Conservation (phyloP, 1,140 invertebrate species). For the Eupristina koningsbergeri region DNA sequence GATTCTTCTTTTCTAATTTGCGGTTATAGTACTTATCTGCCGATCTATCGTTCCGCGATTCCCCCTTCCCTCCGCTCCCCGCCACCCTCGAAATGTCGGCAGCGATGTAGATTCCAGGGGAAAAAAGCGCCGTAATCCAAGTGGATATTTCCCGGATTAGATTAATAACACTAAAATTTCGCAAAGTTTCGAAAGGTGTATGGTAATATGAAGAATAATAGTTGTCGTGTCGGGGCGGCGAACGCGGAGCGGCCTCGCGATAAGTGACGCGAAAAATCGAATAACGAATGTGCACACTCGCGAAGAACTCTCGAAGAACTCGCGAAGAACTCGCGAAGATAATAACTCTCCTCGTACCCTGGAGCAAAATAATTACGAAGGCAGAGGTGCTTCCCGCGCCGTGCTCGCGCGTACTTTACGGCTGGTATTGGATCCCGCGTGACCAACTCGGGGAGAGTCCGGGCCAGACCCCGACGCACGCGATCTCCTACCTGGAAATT, state of each 20-base stretch:
- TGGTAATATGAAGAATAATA: slow-evolving; percentile 43
- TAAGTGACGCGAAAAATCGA: not conserved
- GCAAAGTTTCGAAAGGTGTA: slow-evolving; percentile 8
- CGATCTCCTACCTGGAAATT: slow-evolving; percentile 40
- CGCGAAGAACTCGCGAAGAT: not conserved
- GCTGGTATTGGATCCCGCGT: slow-evolving; percentile 23
- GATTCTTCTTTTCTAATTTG: too few relatives aligned
- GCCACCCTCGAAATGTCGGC: too few relatives aligned
- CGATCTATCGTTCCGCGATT: too few relatives aligned
- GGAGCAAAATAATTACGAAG: slow-evolving; percentile 40
- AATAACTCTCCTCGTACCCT: slow-evolving; percentile 33
- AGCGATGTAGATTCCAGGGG: too few relatives aligned
- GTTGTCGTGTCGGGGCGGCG: too few relatives aligned
- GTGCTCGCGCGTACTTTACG: not conserved
- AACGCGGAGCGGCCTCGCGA: too few relatives aligned
- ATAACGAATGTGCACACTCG: not conserved
- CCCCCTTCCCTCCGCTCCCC: too few relatives aligned
- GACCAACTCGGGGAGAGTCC: not conserved
- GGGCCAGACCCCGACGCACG: not conserved
- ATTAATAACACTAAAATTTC: not conserved
- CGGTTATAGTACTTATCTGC: too few relatives aligned
- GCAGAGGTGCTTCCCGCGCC: not conserved
- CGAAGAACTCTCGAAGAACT: not conserved
- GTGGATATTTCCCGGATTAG: not conserved
- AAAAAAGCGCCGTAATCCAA: too few relatives aligned